Percentiles rank a stretch among this genome's conserved stretches.
These are phyloP conservation scores for Terrapene triunguis DNA, from an alignment of 2,113 vertebrate genomes.

Conservation along the genomic window DNA sequence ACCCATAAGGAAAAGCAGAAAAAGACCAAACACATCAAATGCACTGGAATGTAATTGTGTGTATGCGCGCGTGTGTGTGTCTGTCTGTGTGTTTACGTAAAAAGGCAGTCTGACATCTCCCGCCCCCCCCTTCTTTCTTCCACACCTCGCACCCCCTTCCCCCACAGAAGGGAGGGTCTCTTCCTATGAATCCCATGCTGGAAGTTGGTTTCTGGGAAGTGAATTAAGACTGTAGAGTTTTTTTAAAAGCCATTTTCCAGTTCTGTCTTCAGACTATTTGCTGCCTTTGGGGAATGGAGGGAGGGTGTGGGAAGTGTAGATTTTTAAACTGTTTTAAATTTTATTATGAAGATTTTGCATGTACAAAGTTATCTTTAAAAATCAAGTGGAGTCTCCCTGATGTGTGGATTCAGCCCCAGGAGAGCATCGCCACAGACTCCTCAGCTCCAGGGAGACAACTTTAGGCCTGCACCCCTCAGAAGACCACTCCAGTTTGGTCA, in stretches of 20 bases:
- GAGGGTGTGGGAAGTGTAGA: slow-evolving; percentile 59
- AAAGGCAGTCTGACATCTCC: slow-evolving; percentile 63
- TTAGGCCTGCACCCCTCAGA: background rate
- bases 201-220: slow-evolving; percentile 77
- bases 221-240: slow-evolving; percentile 66
- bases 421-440: slow-evolving; percentile 65
- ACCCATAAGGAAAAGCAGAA: slow-evolving; percentile 70
- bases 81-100: slow-evolving; percentile 24
- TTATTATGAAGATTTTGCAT: slow-evolving; percentile 72
- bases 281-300: slow-evolving; percentile 67
- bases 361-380: slow-evolving; percentile 70
- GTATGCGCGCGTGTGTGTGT: background rate
- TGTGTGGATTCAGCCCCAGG: slow-evolving; percentile 62
- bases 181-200: slow-evolving; percentile 75
- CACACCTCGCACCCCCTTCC: slow-evolving; percentile 30
- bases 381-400: slow-evolving; percentile 50
- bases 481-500: slow-evolving; percentile 16
- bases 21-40: slow-evolving; percentile 76
- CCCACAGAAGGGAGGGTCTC: slow-evolving; percentile 69
- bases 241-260: slow-evolving; percentile 70
- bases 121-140: slow-evolving; percentile 35
- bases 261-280: slow-evolving; percentile 72
- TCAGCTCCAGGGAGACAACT: background rate
- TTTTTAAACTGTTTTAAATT: slow-evolving; percentile 70
- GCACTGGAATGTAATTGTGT: slow-evolving; percentile 74